These are phyloP conservation scores for Caenorhabditis imperialis DNA, from an alignment of 2,888 invertebrate genomes.

Conservation along the genomic window DNA sequence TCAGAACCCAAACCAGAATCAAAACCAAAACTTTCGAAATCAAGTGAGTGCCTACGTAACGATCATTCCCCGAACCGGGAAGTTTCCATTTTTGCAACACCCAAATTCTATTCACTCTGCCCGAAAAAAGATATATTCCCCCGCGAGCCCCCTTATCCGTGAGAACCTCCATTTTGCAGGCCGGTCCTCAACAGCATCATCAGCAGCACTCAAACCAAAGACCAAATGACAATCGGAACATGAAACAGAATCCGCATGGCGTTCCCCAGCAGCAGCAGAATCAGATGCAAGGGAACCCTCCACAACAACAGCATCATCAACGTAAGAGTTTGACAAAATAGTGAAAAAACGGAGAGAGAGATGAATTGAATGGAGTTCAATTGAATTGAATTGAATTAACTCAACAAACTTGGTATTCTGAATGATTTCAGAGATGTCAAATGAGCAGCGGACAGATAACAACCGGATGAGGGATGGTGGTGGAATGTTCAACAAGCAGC, in stretches of 20 bases:
- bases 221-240: conserved; percentile 30
- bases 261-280: conserved; percentile 71
- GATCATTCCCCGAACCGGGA: too few species aligned
- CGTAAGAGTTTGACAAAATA: conserved; percentile 34
- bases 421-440: conserved; percentile 48
- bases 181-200: conserved; percentile 19
- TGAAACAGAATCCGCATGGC: conserved; percentile 27
- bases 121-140: too few species aligned
- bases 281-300: conserved; percentile 34
- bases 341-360: background rate
- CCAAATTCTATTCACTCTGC: too few species aligned
- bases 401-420: conserved; percentile 19
- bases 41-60: conserved; percentile 12
- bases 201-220: conserved; percentile 33
- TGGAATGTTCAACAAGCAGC: conserved; percentile 43
- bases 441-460: conserved; percentile 41
- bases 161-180: conserved; percentile 7
- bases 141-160: too few species aligned
- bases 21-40: conserved; percentile 40
- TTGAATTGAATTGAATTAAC: conserved; percentile 27
- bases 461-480: conserved; percentile 46
- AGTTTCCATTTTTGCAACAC: too few species aligned
- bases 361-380: conserved; percentile 10
- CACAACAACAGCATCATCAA: conserved; percentile 41
- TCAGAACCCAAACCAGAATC: conserved; percentile 21